A percentile compares a stretch with the other conserved stretches of the same genome.
Evolutionary conservation across 2,797 vertebrate genomes (phyloP).

Genomic region (Paedocypris micromegethes): DNA sequence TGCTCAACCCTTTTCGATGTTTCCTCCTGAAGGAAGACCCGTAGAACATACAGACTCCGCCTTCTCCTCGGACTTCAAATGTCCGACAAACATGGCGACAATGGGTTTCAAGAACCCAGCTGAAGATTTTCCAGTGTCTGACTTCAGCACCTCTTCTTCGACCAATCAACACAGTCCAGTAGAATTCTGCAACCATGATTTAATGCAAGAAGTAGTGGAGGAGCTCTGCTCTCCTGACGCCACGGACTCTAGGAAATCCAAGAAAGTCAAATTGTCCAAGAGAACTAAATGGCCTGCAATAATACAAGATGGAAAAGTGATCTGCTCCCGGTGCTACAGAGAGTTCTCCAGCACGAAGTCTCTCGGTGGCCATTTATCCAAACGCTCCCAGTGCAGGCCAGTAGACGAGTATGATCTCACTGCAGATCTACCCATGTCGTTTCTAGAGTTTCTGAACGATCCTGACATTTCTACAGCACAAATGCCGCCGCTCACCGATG

Average conservation of each 20-base stretch:
- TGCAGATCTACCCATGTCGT: conserved; percentile 82
- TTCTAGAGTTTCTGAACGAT: conserved; percentile 94
- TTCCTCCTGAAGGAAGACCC: conserved; percentile 21
- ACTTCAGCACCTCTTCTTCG: conserved; percentile 48
- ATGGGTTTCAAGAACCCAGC: conserved; percentile 59
- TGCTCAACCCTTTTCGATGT: conserved; percentile 37
- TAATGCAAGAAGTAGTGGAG: conserved; percentile 57
- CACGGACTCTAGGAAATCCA: conserved; percentile 59
- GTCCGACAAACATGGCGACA: conserved; percentile 43
- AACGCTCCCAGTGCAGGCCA: conserved; percentile 91
- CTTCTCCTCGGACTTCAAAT: conserved; percentile 50
- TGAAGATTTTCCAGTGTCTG: conserved; percentile 57
- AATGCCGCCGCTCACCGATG: conserved; percentile 29
- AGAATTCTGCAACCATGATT: conserved; percentile 62
- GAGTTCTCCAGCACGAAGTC: conserved; percentile 97
- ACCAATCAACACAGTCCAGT: conserved; percentile 58
- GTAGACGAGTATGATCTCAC: conserved; percentile 90
- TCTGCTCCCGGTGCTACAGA: conserved; percentile 95
- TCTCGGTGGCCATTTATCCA: conserved; percentile 94
- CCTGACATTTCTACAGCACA: conserved; percentile 77
- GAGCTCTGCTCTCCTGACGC: conserved; percentile 43
- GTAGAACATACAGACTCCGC: conserved; percentile 14
- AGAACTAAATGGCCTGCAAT: conserved; percentile 97
- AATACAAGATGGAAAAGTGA: conserved; percentile 95
- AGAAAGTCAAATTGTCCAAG: conserved; percentile 82